Base-by-base conservation (phyloP, 2,797 vertebrate genomes). In the Cyprinodon diabolis region DNA sequence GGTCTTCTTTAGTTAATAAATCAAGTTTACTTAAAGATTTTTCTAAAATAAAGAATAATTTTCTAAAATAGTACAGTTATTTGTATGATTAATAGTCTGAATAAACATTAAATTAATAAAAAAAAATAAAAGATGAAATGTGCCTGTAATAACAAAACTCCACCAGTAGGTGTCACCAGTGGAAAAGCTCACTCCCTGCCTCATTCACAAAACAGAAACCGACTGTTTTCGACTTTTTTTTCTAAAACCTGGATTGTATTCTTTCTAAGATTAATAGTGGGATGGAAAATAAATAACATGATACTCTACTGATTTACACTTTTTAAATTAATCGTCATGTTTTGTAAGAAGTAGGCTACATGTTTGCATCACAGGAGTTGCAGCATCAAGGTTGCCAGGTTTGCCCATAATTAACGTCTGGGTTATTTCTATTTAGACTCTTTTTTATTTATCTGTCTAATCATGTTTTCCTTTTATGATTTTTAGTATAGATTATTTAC, bases 161-260 rank as follows among this genome's bases (percentile, higher is more conserved):
- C 6, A 69, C 68, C 91, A 78, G 83, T 83, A 92, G 91, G 84
- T 90, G 91, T 74, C 89, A 81, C 76, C 17, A 83, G 58, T 85
- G 56, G 83, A 82, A 79, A 84, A 85, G 43, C 6, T 69, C 54
- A 87, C 35, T 15, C 4, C 2, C 1, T 4, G 13, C 7, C 3
- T 56, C 6, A 21, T 55, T 10, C 40, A 45, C 45, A 45, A 19
- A 54, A 3, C 15, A 23, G 66, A 21, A 35, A 56, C 48, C 2
- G 8, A 1, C 3, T 4, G 35, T 43, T 5, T 13, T 8, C 2
- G 56, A 23, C 10, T 2, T 23, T 56, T 2, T 13, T 25, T 30
- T 47, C 6, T 4, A 4, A 45, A 65, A 23, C 51, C 4, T 12
- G 21, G 17, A 23, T 47, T 4, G n/a, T 4, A 65, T 40, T 62